Conservation (phyloP, 2,888 invertebrate species). For the Dorcus hopei region DNA sequence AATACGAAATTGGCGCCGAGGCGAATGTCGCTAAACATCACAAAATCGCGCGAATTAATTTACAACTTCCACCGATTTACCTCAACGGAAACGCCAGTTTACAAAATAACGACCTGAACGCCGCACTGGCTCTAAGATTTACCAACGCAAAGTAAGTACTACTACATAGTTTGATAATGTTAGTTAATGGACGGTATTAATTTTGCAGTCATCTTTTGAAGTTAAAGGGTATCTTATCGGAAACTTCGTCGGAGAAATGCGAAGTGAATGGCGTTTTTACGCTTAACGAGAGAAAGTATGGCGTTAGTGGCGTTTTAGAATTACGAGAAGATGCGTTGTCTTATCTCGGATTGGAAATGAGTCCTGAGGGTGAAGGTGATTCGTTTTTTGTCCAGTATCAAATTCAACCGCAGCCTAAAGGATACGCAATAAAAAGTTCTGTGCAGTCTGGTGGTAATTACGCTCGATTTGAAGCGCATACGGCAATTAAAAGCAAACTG, state of each 20-base stretch:
- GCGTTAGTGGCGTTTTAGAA: conserved; percentile 42
- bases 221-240: conserved; percentile 37
- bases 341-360: conserved; percentile 47
- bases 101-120: not conserved
- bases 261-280: conserved; percentile 17
- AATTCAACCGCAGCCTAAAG: conserved; percentile 41
- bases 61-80: not conserved
- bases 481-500: conserved; percentile 41
- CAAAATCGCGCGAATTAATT: conserved; percentile 8
- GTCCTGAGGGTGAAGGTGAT: conserved; percentile 47
- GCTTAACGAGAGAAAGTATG: conserved; percentile 25
- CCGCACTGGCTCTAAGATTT: not conserved
- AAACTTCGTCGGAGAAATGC: conserved; percentile 8
- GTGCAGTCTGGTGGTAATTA: conserved; percentile 48
- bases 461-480: conserved; percentile 46
- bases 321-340: conserved; percentile 46
- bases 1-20: conserved; percentile 39
- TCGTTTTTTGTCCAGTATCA: conserved; percentile 41
- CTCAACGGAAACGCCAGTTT: not conserved
- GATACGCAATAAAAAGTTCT: conserved; percentile 36
- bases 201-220: conserved; percentile 40
- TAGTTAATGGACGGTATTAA: not conserved
- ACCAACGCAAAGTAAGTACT: not conserved
- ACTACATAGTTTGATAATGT: not conserved
- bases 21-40: conserved; percentile 1